Evolutionary conservation across 2,113 vertebrate genomes (phyloP), one percentile per base, ranked within the genome.

Genomic region (Leuciscus idus): DNA sequence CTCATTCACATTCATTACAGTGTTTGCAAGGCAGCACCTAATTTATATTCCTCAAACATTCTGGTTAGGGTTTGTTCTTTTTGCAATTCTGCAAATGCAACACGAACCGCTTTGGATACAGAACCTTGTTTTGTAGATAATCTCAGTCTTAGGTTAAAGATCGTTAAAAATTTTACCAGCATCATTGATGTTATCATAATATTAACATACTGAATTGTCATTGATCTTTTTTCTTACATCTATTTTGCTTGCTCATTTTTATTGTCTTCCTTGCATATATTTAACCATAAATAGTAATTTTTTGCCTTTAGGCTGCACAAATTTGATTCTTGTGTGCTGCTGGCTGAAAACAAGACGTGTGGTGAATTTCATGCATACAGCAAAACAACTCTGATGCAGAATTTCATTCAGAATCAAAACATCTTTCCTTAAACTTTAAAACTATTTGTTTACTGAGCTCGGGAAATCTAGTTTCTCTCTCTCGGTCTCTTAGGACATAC

Each of bases 401-500:
- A 36, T 70, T 70, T 70, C 6, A 9, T 36, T 2, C 66, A 70
- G 66, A 70, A 68, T 4, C 30, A 36, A 9, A 70, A 19, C 66
- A 9, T 70, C 28, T 68, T 17, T 68, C 28, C 64, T 66, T 66
- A 33, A 68, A 68, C 15, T 68, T 68, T 19, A 36, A 19, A 15
- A 68, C 15, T 19, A 8, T 36, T 33, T 3, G 6, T 81, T 28
- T 57, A 17, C 12, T 8, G 21, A 13, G 2, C 3, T 76, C n/a
- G 6, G 13, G 39, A 75, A 50, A 17, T 75, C 23, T 75, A 75
- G 46, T 76, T 15, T 30, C 28, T 33, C 15, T 13, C 73, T 89
- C 28, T 85, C 23, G 70, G 76, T 83, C 74, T 33, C 36, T n/a
- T 64, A 99, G 98, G 98, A 99, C 91, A 91, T 99, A 83, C 85